Evolutionary conservation across 1,140 invertebrate genomes (phyloP).

Genomic region (Globodera ellingtonae): DNA sequence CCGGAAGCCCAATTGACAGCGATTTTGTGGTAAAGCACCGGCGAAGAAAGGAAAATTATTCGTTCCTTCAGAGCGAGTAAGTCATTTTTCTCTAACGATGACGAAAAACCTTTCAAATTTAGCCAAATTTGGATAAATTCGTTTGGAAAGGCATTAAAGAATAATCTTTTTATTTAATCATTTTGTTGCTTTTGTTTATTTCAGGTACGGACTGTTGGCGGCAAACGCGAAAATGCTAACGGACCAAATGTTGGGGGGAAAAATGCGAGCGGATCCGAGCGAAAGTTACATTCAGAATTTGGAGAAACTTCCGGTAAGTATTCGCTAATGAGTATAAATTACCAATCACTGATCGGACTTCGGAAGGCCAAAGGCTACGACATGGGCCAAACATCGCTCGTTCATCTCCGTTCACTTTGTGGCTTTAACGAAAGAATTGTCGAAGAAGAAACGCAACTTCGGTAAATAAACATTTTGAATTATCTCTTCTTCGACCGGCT

Average conservation of each 20-base stretch:
- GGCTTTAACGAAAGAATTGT: conserved; percentile 29
- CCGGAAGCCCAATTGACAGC: conserved; percentile 45
- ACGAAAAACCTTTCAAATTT: too few relatives aligned
- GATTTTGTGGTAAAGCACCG: conserved; percentile 46
- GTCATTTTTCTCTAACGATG: not conserved
- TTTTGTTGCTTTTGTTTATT: not conserved
- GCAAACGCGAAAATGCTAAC: conserved; percentile 16
- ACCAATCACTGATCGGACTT: not conserved
- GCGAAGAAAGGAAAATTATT: conserved; percentile 35
- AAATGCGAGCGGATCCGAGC: not conserved
- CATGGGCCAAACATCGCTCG: conserved; percentile 48
- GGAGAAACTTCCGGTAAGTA: not conserved
- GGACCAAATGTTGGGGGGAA: conserved; percentile 1
- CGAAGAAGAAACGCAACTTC: not conserved
- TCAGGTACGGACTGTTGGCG: conserved; percentile 26
- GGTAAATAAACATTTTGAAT: too few relatives aligned
- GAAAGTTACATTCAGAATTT: conserved; percentile 8
- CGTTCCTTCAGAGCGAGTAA: conserved; percentile 46
- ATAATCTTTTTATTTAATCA: too few relatives aligned
- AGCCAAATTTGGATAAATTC: too few relatives aligned
- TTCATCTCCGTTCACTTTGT: conserved; percentile 42
- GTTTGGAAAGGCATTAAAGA: too few relatives aligned
- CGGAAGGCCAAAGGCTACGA: conserved; percentile 20
- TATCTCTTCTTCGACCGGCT: too few relatives aligned
- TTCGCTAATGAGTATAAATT: not conserved